Evolutionary conservation across 2,113 vertebrate genomes (phyloP).

Genomic region (Indicator maculatus): DNA sequence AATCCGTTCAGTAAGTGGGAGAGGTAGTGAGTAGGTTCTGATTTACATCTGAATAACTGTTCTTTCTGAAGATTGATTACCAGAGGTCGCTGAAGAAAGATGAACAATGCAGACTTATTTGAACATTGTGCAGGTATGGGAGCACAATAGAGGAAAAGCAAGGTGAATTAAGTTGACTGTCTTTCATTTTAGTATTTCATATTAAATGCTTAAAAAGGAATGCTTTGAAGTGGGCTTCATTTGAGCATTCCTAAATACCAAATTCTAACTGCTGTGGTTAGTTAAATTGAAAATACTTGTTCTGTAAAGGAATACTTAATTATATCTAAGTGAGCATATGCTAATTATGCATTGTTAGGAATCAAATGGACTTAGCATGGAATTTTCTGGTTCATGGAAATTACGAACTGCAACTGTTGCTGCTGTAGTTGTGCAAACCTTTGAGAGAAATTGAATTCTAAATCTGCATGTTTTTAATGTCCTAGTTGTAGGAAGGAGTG

Average conservation of each 20-base stretch:
- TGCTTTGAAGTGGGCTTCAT: not conserved
- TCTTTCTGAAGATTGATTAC: not conserved
- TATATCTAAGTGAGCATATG: not conserved
- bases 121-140: not conserved
- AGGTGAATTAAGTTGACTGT: not conserved
- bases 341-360: not conserved
- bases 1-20: not conserved
- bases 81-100: not conserved
- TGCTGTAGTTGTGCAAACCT: not conserved
- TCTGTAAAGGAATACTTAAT: not conserved
- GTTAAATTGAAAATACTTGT: not conserved
- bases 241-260: not conserved
- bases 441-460: not conserved
- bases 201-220: not conserved
- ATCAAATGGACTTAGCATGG: not conserved
- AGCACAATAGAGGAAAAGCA: not conserved
- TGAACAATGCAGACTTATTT: not conserved
- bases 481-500: not conserved
- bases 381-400: not conserved
- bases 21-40: not conserved
- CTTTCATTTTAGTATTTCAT: not conserved
- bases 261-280: not conserved
- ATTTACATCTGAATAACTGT: not conserved
- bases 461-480: not conserved
- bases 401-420: not conserved